These are phyloP conservation scores for Thripadectes ignobilis DNA, from an alignment of 2,797 vertebrate species.

Conservation along the genomic window DNA sequence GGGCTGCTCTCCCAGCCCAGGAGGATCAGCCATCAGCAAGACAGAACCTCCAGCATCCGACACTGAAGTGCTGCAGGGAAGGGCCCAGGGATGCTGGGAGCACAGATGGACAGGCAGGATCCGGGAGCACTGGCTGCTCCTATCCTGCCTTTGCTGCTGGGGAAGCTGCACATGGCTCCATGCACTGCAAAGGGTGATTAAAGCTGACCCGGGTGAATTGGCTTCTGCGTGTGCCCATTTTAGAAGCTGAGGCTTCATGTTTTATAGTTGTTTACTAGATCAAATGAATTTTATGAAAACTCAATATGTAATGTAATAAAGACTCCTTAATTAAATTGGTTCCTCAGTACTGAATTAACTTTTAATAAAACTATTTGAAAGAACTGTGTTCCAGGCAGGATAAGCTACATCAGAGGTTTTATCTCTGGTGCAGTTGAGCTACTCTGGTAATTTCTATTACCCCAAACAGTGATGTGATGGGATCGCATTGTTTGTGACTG, in stretches of 20 bases:
- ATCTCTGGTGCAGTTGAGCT: background rate
- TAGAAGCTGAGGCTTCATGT: background rate
- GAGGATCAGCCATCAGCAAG: background rate
- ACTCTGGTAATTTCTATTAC: background rate
- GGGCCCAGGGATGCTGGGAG: background rate
- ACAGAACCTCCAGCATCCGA: fast-evolving
- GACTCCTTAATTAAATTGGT: background rate
- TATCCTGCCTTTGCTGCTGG: background rate
- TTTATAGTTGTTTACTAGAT: background rate
- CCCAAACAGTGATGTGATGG: background rate
- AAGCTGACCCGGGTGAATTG: background rate
- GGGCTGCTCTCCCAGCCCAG: background rate
- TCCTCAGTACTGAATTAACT: constrained; percentile 10
- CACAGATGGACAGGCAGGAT: background rate
- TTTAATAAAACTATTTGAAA: background rate
- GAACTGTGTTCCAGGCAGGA: background rate
- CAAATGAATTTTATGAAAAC: background rate
- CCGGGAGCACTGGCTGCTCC: fast-evolving
- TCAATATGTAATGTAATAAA: background rate
- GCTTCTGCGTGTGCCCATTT: background rate
- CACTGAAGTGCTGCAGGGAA: background rate
- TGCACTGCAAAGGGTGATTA: background rate
- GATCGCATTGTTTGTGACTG: background rate
- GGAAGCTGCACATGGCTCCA: background rate
- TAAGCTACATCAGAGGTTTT: background rate